phyloP scores from a whole-genome alignment of 2,113 vertebrate genomes.

The Castor canadensis region DNA sequence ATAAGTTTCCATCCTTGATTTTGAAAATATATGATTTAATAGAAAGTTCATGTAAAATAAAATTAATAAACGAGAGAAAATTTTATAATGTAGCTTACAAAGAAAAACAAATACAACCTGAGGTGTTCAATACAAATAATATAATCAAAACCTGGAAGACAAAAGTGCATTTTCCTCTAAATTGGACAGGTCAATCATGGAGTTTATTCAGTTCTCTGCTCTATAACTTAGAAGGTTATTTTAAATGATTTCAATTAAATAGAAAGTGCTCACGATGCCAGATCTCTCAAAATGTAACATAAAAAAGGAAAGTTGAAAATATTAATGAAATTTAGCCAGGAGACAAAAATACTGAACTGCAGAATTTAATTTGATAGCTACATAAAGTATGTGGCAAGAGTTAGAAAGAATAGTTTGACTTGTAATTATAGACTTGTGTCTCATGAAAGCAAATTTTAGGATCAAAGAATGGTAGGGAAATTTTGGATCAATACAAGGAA shows the following conservation, averaged over 20 bases:
- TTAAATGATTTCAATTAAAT: not conserved
- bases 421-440: not conserved
- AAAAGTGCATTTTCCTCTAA: not conserved
- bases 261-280: not conserved
- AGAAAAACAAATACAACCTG: not conserved
- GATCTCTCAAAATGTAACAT: not conserved
- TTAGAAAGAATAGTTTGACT: not conserved
- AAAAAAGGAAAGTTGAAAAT: not conserved
- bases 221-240: not conserved
- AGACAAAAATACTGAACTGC: not conserved
- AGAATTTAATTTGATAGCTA: not conserved
- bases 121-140: not conserved
- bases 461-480: not conserved
- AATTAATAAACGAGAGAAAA: not conserved
- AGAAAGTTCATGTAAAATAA: conserved; percentile 10
- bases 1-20: not conserved
- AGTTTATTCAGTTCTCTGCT: not conserved
- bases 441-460: not conserved
- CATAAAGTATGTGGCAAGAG: not conserved
- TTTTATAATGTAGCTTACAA: not conserved
- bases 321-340: not conserved
- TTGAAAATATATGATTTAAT: not conserved
- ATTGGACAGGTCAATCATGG: not conserved
- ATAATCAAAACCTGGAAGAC: not conserved
- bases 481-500: not conserved